Evolutionary conservation across 2,797 vertebrate genomes (phyloP).

Genomic region (Alca torda): DNA sequence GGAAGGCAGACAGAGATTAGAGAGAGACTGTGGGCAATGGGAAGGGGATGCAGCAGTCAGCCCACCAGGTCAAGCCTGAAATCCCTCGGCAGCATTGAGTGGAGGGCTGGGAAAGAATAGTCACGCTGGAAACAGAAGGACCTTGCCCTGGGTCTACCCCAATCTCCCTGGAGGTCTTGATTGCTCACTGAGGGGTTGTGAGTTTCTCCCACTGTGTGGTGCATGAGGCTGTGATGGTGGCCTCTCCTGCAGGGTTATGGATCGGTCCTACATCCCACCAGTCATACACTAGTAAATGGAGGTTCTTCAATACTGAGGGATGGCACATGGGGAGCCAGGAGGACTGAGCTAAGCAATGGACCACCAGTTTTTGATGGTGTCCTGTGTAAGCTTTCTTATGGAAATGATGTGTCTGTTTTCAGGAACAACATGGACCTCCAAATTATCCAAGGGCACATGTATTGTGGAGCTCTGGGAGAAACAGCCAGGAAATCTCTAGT

Average conservation of each 20-base stretch:
- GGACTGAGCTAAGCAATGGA: not conserved
- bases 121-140: not conserved
- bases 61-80: not conserved
- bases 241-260: not conserved
- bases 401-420: not conserved
- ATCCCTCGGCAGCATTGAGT: not conserved
- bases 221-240: not conserved
- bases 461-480: not conserved
- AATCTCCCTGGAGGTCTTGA: not conserved
- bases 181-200: not conserved
- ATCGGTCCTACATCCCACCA: not conserved
- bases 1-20: not conserved
- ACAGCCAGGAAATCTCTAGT: not conserved
- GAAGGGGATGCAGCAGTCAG: not conserved
- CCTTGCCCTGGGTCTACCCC: not conserved
- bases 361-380: not conserved
- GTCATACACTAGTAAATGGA: not conserved
- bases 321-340: not conserved
- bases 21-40: not conserved
- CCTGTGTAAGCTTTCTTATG: not conserved
- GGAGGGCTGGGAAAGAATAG: not conserved
- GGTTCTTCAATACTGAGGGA: not conserved
- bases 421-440: not conserved
- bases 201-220: not conserved
- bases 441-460: accelerated